These are phyloP conservation scores for Carcharodon carcharias DNA, from an alignment of 2,797 vertebrate species.

Conservation along the genomic window DNA sequence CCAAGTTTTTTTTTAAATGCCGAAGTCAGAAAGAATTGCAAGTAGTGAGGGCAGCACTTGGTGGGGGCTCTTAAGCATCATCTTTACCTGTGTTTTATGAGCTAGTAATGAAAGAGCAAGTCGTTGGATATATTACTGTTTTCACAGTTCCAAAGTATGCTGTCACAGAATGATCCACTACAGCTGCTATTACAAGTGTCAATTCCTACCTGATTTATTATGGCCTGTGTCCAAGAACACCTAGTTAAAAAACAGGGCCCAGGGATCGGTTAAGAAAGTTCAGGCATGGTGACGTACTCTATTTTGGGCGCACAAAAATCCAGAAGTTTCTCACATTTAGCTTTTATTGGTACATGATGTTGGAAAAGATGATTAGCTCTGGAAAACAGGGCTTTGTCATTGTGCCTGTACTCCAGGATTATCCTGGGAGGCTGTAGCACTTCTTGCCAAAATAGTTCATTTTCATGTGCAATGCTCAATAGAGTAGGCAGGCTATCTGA, in stretches of 20 bases:
- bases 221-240: not conserved
- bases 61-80: not conserved
- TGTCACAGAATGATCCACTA: not conserved
- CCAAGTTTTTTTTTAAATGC: not conserved
- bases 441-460: not conserved
- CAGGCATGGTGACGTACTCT: not conserved
- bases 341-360: not conserved
- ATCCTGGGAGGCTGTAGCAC: not conserved
- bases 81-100: not conserved
- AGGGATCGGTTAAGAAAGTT: not conserved
- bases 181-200: not conserved
- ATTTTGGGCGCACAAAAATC: not conserved
- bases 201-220: not conserved
- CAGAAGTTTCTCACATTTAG: not conserved
- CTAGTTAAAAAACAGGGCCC: not conserved
- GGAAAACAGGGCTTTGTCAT: not conserved
- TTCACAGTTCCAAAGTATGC: not conserved
- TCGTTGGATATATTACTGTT: not conserved
- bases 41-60: not conserved
- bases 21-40: not conserved
- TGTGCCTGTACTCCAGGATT: not conserved
- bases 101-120: not conserved
- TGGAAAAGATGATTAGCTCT: not conserved
- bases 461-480: not conserved
- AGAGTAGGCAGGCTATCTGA: not conserved